Base-by-base conservation (phyloP, 2,797 vertebrate genomes). In the Sternotherus odoratus region DNA sequence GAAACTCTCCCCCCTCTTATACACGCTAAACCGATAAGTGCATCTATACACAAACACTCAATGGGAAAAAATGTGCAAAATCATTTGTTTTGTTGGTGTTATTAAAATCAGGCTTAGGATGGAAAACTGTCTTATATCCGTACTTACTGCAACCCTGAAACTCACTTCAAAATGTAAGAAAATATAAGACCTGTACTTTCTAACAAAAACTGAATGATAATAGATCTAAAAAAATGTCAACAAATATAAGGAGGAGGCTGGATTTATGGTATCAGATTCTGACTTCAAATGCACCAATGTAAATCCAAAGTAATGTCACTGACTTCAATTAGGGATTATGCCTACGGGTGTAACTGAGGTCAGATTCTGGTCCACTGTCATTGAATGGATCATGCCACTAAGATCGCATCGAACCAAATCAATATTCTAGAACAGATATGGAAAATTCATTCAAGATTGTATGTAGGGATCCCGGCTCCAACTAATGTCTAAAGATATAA, bases 401-500 rank as follows among this genome's bases (percentile, higher is more conserved):
- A 36, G 39, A 49, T 23, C 77, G 74, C 66, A 39, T 0, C 28
- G 12, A 88, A 72, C 4, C 2, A 77, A 63, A 69, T n/a, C 69
- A 81, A 5, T 46, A 49, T 28, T 23, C 16, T 33, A 74, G 72
- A 89, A 74, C n/a, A 60, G 57, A 81, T 0, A 5, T 13, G 54
- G 3, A 66, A 63, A 48, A 50, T 13, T 0, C 39, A 78, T 33
- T 46, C 23, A 63, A 50, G 16, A 9, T 10, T 1, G 4, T 39
- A n/a, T 5, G 50, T 26, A 46, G n/a, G 11, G 16, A 53, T 26
- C 39, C 1, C 2, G 2, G 1, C 12, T 46, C 56, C 39, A 53
- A 24, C 53, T 53, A 53, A 53, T 24, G 53, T 53, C 21, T 53
- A 84, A 43, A 49, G 28, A 87, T 60, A 53, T 28, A 33, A 19